These are phyloP conservation scores for Cheumatopsyche charites DNA, from an alignment of 1,140 invertebrate species.

Conservation along the genomic window DNA sequence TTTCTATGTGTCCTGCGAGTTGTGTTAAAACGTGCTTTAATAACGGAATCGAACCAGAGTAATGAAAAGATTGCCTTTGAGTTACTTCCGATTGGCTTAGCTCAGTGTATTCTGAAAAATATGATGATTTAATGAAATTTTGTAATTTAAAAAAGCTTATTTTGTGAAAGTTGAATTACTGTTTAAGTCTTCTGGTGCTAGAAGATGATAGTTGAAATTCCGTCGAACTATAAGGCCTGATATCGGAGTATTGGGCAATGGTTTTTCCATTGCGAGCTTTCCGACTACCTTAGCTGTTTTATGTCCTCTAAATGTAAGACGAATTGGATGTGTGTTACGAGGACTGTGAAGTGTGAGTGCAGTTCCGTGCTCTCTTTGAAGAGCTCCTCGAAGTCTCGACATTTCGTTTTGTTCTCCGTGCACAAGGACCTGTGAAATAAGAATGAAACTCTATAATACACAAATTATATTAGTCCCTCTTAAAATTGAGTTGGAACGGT, in stretches of 20 bases:
- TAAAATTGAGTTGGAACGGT: too few relatives aligned
- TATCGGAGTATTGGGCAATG: constrained; percentile 77
- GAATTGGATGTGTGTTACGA: constrained; percentile 90
- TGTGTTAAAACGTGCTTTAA: constrained; percentile 85
- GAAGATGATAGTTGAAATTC: constrained; percentile 98
- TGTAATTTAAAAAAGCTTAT: neutral
- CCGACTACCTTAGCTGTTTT: constrained; percentile 98
- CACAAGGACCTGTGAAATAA: constrained; percentile 76
- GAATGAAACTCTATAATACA: too few relatives aligned
- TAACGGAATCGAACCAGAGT: constrained; percentile 76
- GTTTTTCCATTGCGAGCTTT: constrained; percentile 81
- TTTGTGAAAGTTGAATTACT: too few relatives aligned
- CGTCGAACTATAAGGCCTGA: constrained; percentile 96
- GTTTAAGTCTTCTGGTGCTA: constrained; percentile 88
- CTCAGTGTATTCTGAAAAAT: constrained; percentile 87
- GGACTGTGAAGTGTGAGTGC: constrained; percentile 96
- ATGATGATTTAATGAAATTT: constrained; percentile 6
- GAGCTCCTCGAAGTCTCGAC: constrained; percentile 91
- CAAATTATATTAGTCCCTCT: too few relatives aligned
- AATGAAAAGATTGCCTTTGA: constrained; percentile 89
- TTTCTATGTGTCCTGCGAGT: constrained; percentile 80
- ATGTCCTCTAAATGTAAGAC: constrained; percentile 94
- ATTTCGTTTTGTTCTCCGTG: constrained; percentile 99
- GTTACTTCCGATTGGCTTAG: constrained; percentile 91
- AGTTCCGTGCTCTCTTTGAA: constrained; percentile 91